phyloP scores from a whole-genome alignment of 2,797 vertebrate genomes.

The Eospalax fontanierii region DNA sequence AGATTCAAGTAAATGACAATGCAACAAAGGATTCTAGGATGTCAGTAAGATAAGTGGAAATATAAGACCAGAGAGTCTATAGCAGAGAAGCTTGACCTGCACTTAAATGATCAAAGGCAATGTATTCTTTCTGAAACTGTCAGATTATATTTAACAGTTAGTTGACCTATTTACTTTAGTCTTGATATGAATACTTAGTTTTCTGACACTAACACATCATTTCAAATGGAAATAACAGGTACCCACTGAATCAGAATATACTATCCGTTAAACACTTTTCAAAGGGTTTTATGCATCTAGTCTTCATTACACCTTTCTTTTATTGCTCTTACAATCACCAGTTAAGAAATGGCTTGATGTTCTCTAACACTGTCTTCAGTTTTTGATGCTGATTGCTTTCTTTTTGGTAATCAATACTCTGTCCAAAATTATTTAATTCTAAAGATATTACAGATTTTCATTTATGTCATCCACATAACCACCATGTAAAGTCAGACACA shows the following conservation, averaged over 20 bases:
- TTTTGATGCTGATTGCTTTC: background rate
- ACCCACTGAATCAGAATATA: background rate
- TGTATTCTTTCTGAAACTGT: background rate
- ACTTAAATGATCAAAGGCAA: background rate
- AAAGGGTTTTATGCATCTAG: background rate
- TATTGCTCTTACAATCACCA: background rate
- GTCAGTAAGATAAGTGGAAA: background rate
- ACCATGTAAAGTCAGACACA: background rate
- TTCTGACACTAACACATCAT: background rate
- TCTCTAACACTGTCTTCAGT: background rate
- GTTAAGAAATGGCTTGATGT: background rate
- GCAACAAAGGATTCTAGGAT: slow-evolving; percentile 11
- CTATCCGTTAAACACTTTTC: background rate
- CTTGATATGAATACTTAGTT: background rate
- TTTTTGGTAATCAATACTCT: background rate
- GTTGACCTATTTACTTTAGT: background rate
- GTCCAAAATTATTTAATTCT: background rate
- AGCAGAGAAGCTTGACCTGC: background rate
- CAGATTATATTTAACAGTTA: background rate
- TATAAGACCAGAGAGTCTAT: background rate
- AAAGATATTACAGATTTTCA: slow-evolving; percentile 5
- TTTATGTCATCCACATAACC: slow-evolving; percentile 14
- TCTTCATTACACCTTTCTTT: background rate
- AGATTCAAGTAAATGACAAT: background rate
- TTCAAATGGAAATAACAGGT: slow-evolving; percentile 2